These are phyloP conservation scores for Rhynchotus rufescens DNA, from an alignment of 2,797 vertebrate genomes.

Conservation along the genomic window DNA sequence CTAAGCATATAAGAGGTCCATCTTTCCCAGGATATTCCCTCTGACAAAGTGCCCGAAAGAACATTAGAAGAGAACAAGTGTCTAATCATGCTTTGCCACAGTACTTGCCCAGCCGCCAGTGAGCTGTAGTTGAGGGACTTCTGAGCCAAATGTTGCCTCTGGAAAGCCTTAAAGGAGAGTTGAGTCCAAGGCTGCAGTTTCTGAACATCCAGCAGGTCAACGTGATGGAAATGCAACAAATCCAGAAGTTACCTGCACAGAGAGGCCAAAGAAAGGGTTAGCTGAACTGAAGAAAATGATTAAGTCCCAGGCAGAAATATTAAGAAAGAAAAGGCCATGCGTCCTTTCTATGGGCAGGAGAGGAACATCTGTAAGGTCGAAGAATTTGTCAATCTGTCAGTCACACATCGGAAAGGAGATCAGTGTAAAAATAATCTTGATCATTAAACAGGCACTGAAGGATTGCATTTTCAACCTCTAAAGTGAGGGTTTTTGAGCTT, in stretches of 20 bases:
- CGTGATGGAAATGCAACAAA: not conserved
- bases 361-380: not conserved
- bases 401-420: not conserved
- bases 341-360: not conserved
- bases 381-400: not conserved
- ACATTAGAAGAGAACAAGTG: not conserved
- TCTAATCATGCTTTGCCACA: not conserved
- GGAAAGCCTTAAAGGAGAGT: not conserved
- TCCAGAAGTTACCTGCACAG: constrained; percentile 4
- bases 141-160: not conserved
- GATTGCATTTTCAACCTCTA: not conserved
- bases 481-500: not conserved
- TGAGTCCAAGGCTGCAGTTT: not conserved
- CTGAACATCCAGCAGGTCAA: not conserved
- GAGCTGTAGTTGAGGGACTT: not conserved
- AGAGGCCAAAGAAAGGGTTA: constrained; percentile 19
- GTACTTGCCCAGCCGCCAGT: not conserved
- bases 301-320: not conserved
- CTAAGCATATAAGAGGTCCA: not conserved
- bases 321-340: not conserved
- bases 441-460: not conserved
- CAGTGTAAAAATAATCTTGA: not conserved
- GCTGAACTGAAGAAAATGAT: not conserved
- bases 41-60: not conserved
- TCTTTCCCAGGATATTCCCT: not conserved